Conservation (phyloP, 2,797 vertebrate genomes). For the Lutjanus argentimaculatus region DNA sequence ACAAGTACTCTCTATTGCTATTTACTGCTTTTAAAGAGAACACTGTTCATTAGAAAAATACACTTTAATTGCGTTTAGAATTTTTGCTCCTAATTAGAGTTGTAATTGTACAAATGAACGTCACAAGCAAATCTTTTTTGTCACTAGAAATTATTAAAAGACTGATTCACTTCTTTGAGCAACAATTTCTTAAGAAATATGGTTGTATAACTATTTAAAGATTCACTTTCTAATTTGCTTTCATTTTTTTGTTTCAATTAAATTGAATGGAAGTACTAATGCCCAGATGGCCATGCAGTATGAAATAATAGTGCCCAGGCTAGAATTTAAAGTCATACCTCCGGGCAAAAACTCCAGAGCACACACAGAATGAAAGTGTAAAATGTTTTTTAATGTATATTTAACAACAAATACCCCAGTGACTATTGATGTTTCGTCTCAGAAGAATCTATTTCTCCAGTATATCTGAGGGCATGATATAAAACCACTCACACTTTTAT, state of each 20-base stretch:
- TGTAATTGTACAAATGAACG: constrained; percentile 24
- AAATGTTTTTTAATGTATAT: constrained; percentile 99
- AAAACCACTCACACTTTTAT: constrained; percentile 87
- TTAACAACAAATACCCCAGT: constrained; percentile 97
- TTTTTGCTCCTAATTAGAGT: not conserved
- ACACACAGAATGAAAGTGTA: constrained; percentile 96
- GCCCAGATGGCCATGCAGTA: constrained; percentile 87
- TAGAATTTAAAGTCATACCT: constrained; percentile 96
- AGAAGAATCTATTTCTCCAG: constrained; percentile 88
- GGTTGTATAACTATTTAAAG: constrained; percentile 73
- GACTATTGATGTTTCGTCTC: constrained; percentile 97
- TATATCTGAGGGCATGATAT: constrained; percentile 90
- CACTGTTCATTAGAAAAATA: constrained; percentile 5
- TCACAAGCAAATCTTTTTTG: constrained; percentile 49
- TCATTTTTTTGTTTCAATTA: constrained; percentile 82
- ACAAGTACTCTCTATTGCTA: not conserved
- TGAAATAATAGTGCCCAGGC: constrained; percentile 88
- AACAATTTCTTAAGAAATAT: constrained; percentile 59
- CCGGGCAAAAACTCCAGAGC: constrained; percentile 93
- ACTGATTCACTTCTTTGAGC: constrained; percentile 52
- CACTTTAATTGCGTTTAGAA: constrained; percentile 17
- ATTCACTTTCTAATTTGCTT: constrained; percentile 84
- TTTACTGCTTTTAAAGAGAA: constrained; percentile 17
- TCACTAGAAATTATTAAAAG: constrained; percentile 53
- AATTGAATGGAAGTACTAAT: constrained; percentile 85